phyloP scores from a whole-genome alignment of 2,797 vertebrate species.

The Synaphobranchus kaupii region DNA sequence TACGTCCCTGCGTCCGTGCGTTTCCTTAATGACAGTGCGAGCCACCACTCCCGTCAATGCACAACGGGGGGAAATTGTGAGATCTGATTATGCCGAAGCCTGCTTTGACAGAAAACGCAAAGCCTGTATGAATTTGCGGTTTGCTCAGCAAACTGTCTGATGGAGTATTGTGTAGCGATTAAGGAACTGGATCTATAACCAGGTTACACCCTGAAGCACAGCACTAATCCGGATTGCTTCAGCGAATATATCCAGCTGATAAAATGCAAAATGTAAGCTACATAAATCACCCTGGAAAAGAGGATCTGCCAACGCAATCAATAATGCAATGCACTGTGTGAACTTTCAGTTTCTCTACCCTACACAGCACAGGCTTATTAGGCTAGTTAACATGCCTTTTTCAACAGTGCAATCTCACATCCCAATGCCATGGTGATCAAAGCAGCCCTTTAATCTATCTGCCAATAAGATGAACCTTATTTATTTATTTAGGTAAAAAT shows the following conservation, averaged over 20 bases:
- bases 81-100: background rate
- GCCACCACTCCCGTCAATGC: background rate
- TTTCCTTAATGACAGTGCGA: background rate
- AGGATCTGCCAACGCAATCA: background rate
- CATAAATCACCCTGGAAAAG: background rate
- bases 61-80: background rate
- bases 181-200: background rate
- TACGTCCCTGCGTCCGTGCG: background rate
- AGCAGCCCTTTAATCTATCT: background rate
- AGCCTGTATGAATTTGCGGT: background rate
- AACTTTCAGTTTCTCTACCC: background rate
- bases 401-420: background rate
- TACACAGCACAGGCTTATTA: background rate
- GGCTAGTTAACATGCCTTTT: background rate
- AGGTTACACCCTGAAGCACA: background rate
- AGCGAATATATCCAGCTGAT: background rate
- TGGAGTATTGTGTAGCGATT: background rate
- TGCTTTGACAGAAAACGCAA: background rate
- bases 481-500: background rate
- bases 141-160: background rate
- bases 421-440: constrained; percentile 11
- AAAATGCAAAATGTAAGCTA: constrained; percentile 16
- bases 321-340: constrained; percentile 10
- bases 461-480: background rate
- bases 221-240: background rate